Evolutionary conservation across 1,140 invertebrate genomes (phyloP), one percentile per base, ranked within the genome.

Genomic region (Meloidogyne hapla): DNA sequence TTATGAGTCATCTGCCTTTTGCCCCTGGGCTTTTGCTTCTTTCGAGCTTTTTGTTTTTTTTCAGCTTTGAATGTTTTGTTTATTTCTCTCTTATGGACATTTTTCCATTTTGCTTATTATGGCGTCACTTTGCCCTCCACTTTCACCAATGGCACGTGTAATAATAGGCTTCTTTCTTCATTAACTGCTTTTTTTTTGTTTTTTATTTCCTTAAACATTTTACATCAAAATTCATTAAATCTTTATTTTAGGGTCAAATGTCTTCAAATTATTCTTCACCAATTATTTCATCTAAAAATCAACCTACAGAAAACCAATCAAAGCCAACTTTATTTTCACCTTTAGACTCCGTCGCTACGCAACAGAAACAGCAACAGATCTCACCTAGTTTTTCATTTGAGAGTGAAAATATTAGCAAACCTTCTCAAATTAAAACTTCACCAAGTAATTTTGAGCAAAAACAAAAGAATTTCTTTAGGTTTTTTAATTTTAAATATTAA

Each of bases 361-460:
- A 56, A 56, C 48, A 56, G 48, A 56, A 56, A 56, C 48, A 56
- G n/a, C 48, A 56, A 56, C 48, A 56, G 18, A 56, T 56, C 18
- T 56, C 48, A 56, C 48, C 48, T 21, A 56, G n/a, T 56, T 33
- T 33, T 33, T 56, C 48, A n/a, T n/a, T 1, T 6, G 48, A 56
- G n/a, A 56, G 48, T 56, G 48, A 56, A 56, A 56, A 56, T 56
- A 56, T 56, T 56, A 56, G 6, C n/a, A 56, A 13, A 56, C 18
- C 48, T 56, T 21, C 18, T 33, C 33, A 33, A 5, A 33, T 33
- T 6, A 56, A 56, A 56, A 56, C 48, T 4, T 56, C 48, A 1
- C 48, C 48, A n/a, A 56, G 48, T 56, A 56, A 56, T 56, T 56
- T 56, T 56, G 48, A 56, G n/a, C 48, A 56, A 56, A 56, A 56